Conservation (phyloP, 2,113 vertebrate genomes). For the Ammospiza caudacuta region DNA sequence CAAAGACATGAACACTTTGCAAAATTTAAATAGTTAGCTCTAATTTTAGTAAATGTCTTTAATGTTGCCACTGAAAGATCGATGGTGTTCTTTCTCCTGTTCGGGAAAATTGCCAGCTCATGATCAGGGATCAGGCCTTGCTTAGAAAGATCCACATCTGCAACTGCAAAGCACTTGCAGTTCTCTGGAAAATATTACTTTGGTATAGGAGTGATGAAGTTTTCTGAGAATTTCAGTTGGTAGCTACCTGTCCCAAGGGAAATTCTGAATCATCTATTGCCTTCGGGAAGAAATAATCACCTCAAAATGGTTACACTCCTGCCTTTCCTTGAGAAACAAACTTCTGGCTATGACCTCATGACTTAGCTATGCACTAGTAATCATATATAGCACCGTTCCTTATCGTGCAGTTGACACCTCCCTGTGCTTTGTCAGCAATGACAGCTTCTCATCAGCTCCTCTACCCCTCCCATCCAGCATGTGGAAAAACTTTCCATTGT, state of each 20-base stretch:
- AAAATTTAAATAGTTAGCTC: not conserved
- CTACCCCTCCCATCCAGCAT: not conserved
- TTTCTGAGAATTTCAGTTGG: not conserved
- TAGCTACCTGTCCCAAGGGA: not conserved
- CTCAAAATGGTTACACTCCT: not conserved
- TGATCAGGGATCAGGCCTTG: not conserved
- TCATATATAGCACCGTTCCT: not conserved
- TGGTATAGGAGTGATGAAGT: not conserved
- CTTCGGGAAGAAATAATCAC: not conserved
- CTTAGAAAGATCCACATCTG: not conserved
- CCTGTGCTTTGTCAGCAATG: slow-evolving; percentile 15
- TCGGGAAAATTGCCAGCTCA: not conserved
- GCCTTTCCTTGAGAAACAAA: not conserved
- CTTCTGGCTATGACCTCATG: not conserved
- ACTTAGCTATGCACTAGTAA: not conserved
- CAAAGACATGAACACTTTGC: not conserved
- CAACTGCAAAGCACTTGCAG: not conserved
- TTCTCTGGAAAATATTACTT: slow-evolving; percentile 7
- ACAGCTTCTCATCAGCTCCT: not conserved
- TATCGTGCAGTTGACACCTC: not conserved
- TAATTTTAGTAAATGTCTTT: slow-evolving; percentile 7
- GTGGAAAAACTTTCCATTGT: not conserved
- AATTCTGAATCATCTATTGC: not conserved
- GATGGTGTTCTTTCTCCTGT: not conserved
- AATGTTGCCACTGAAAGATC: not conserved